Base-by-base conservation (phyloP, 1,140 invertebrate genomes). In the Calliopsis andreniformis region DNA sequence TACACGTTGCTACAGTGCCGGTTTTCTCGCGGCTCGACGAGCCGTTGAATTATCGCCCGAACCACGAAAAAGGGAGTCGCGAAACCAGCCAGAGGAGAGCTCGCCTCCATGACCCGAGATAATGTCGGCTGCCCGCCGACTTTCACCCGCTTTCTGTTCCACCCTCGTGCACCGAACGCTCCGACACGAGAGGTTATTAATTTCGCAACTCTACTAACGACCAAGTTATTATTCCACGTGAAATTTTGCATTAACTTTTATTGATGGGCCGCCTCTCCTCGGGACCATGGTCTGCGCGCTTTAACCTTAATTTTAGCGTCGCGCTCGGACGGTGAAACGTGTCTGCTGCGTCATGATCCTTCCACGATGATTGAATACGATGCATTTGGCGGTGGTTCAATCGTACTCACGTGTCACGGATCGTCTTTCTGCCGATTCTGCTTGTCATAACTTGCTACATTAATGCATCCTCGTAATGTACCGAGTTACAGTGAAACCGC, bases 101-200 rank as follows among this genome's bases (percentile, higher is more conserved):
- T 49, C 39, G 28, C 39, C 39, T 18, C 25, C 56, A 56, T 73
- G 53, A 64, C 63, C 76, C 59, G 66, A 55, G 80, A 77, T 78
- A 67, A 78, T 78, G 56, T 67, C 25, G 53, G 61, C 51, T 12
- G 4, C 55, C 28, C 35, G 18, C n/a, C 45, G 47, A 83, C 78
- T 80, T 80, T 83, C 82, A 76, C 82, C 66, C 47, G 56, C 80
- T 83, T 77, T 83, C 76, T 45, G 80, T 61, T 73, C 32, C 32
- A 51, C 32, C 30, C 53, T 67, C 70, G 58, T 43, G 32, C 62
- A 49, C 42, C 28, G 30, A 5, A 28, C 16, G 28, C 53, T 56
- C n/a, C n/a, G n/a, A n/a, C 51, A 25, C 18, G 28, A 53, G 51
- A 59, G 25, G 23, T 81, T 80, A 81, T 82, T 82, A 81, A 81